Base-by-base conservation (phyloP, 2,113 vertebrate genomes). In the Brachypteracias leptosomus region DNA sequence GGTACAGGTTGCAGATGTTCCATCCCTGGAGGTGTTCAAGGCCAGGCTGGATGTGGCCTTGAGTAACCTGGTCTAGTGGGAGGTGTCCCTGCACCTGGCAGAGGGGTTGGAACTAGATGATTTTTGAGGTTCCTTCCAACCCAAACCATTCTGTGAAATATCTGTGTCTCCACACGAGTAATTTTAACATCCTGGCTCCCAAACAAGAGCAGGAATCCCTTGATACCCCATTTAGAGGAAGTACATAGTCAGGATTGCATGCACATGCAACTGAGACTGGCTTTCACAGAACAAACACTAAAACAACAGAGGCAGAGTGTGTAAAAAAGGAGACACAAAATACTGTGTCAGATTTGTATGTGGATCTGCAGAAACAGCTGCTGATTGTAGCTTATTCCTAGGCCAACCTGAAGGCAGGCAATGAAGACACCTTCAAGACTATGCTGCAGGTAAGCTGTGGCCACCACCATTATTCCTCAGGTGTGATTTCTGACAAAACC, bases 151-250 rank as follows among this genome's bases (percentile, higher is more conserved):
- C n/a, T n/a, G n/a, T n/a, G n/a, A n/a, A n/a, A n/a, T n/a, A 18
- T 19, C 7, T 11, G 9, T 17, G 8, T 63, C 49, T 29, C 20
- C 10, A 31, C 16, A 38, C 9, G 11, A 46, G 15, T 13, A 1
- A 0, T 28, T 57, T n/a, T 15, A 31, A 65, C 8, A n/a, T 4
- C 49, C 35, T 5, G 1, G 7, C 33, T 66, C 63, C 63, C 51
- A n/a, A 54, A n/a, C 0, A 9, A 36, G 33, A 68, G 21, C 44
- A n/a, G 24, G 22, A 90, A 71, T 11, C 19, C 47, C 36, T 29
- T 4, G 6, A 33, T 6, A n/a, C 1, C 6, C 10, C 0, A 1
- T n/a, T 36, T 11, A 11, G 0, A 15, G n/a, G 28, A 57, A 80
- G 25, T 16, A 6, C 1, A 0, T 2, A 26, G 28, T 15, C 13